Base-by-base conservation (phyloP, 1,140 invertebrate genomes). In the Prorops nasuta region DNA sequence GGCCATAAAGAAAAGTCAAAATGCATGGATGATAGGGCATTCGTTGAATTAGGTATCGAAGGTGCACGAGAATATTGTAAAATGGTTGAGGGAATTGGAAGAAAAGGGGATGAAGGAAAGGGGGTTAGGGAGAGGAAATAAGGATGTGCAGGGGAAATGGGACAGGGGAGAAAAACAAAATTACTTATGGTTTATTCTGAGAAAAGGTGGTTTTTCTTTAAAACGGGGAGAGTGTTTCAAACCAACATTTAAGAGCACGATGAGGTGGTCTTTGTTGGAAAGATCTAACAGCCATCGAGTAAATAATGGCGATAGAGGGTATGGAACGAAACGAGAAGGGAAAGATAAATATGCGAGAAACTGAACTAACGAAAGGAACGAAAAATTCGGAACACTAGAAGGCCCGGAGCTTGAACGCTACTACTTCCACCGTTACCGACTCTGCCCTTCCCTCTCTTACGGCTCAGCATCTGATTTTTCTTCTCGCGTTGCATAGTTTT, bases 301-400 rank as follows among this genome's bases (percentile, higher is more conserved):
- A 28, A 6, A 28, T 28, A 28, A 28, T 10, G 4, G 10, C 4
- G 4, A 28, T 6, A 10, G 24, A 28, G 24, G 24, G 24, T 10
- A 28, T 6, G 4, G 24, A 28, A 28, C 24, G 24, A 10, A 28
- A 28, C 4, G 4, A 6, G 10, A 28, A 28, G 10, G 24, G 24
- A 28, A 28, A 28, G 10, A 28, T 10, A 10, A 28, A 6, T 6
- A 28, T 28, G 4, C 24, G 24, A 4, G 24, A 28, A 10, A 10
- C 24, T 10, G 24, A 28, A 6, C 24, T 28, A 28, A 28, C 24
- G 24, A 38, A 54, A 54, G 16, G 41, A 54, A 54, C 31, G 14
- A 39, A 58, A 58, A 44, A 48, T 47, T 24, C 54, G 59, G 56
- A 62, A 63, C 60, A 63, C 56, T 60, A 56, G 52, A 62, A 59